phyloP scores from a whole-genome alignment of 2,888 invertebrate species.

The Eristalis tenax region DNA sequence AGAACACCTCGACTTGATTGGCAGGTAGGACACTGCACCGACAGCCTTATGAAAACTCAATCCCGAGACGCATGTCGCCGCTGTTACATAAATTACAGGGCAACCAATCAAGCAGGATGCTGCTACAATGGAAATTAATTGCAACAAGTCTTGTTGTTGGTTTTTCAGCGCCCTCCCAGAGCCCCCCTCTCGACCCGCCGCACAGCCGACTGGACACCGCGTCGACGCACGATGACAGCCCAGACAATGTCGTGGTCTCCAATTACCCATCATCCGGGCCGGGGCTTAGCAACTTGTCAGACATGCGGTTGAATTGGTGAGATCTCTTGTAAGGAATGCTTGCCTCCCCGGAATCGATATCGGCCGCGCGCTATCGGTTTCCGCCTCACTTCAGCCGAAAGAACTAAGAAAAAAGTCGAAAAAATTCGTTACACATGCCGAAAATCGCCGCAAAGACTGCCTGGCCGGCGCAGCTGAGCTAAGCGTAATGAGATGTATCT shows the following conservation, averaged over 20 bases:
- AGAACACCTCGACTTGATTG: slow-evolving; percentile 37
- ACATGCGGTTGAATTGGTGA: slow-evolving; percentile 31
- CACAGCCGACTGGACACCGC: background rate
- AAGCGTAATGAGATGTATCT: slow-evolving; percentile 18
- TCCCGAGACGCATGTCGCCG: slow-evolving; percentile 15
- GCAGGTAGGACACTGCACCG: slow-evolving; percentile 31
- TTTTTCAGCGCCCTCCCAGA: background rate
- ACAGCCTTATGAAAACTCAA: slow-evolving; percentile 28
- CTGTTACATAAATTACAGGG: slow-evolving; percentile 46
- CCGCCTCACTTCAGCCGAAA: background rate
- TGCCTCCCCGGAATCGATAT: background rate
- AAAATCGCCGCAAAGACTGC: background rate
- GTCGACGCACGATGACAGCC: background rate
- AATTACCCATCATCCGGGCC: slow-evolving; percentile 17
- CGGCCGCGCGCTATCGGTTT: background rate
- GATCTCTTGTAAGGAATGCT: slow-evolving; percentile 10
- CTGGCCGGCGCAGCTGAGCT: background rate
- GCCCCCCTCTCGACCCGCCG: background rate
- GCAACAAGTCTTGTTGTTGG: background rate
- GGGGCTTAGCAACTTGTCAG: slow-evolving; percentile 15
- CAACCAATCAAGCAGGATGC: slow-evolving; percentile 41
- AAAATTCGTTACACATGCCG: background rate
- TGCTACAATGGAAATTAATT: slow-evolving; percentile 21
- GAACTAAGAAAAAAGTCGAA: background rate
- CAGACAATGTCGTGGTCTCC: slow-evolving; percentile 5